Conservation (phyloP, 2,888 invertebrate genomes). For the Notodromas monacha region DNA sequence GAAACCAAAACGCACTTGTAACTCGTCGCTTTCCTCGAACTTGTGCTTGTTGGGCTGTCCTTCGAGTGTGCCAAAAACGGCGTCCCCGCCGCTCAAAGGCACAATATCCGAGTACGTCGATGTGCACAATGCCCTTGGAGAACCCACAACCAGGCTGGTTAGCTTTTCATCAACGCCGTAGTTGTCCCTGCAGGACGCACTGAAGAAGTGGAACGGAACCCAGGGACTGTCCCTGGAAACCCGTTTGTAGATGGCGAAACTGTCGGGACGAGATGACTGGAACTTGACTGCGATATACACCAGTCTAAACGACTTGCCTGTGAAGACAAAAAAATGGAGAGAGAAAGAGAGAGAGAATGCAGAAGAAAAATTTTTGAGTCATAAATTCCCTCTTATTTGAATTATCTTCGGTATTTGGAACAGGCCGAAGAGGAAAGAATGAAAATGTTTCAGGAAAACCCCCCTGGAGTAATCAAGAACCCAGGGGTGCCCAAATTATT, state of each 20-base stretch:
- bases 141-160: no score
- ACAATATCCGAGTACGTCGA: constrained; percentile 92
- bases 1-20: constrained; percentile 44
- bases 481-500: no score
- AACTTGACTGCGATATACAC: constrained; percentile 79
- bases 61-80: constrained; percentile 74
- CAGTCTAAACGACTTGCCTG: constrained; percentile 84
- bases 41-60: constrained; percentile 68
- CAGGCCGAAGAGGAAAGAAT: no score
- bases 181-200: constrained; percentile 65
- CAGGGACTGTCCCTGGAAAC: constrained; percentile 38
- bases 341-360: no score
- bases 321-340: constrained; percentile 13
- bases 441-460: no score
- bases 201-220: constrained; percentile 47
- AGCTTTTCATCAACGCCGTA: constrained; percentile 57
- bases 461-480: no score
- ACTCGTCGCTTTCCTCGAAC: constrained; percentile 55
- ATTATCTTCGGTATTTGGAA: no score
- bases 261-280: constrained; percentile 81
- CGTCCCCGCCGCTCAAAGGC: constrained; percentile 67
- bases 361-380: no score
- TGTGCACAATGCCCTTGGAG: constrained; percentile 82
- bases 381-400: no score
- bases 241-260: constrained; percentile 77